Base-by-base conservation (phyloP, 1,140 invertebrate species). In the Trachelipus rathkii region DNA sequence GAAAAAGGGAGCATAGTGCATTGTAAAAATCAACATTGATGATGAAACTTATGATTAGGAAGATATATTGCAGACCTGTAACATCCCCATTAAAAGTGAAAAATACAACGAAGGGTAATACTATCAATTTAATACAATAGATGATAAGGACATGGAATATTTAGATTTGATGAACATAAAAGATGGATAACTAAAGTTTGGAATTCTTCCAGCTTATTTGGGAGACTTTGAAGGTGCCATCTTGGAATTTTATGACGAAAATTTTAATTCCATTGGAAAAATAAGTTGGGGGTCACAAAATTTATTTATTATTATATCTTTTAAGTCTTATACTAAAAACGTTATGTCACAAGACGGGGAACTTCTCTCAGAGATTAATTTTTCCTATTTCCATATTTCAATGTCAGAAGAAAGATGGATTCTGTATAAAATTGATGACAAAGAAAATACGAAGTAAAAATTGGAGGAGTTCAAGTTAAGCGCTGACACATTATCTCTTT, bases 191-290 rank as follows among this genome's bases (percentile, higher is more conserved):
- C 19, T 60, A 15, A 13, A 0, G 11, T 60, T 60, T 19, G 50
- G 50, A 19, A 60, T 60, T 60, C 50, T 60, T 60, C 50, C 50
- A 60, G 50, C 50, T 60, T 60, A 60, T 60, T 60, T 60, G 50
- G 50, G 50, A 60, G 19, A 19, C 11, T 60, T 60, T 60, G 11
- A 15, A 13, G 50, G 50, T 8, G 50, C 50, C 19, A 13, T 15
- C 3, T 15, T 60, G 19, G 11, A 60, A 60, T 60, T 60, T 60
- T 60, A 15, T 60, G 50, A 60, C 8, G 19, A 60, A 15, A 60
- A 60, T 13, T 60, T 60, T 19, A 15, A 60, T 15, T 15, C 11
- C 4, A 60, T 60, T 60, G 50, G 50, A 15, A 15, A 60, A 13
- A 60, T 60, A 60, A 15, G 4, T 15, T 15, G 11, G 11, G 50